Percentiles rank a stretch among this genome's conserved stretches.
phyloP scores from a whole-genome alignment of 2,113 vertebrate species.

The Neotoma lepida region DNA sequence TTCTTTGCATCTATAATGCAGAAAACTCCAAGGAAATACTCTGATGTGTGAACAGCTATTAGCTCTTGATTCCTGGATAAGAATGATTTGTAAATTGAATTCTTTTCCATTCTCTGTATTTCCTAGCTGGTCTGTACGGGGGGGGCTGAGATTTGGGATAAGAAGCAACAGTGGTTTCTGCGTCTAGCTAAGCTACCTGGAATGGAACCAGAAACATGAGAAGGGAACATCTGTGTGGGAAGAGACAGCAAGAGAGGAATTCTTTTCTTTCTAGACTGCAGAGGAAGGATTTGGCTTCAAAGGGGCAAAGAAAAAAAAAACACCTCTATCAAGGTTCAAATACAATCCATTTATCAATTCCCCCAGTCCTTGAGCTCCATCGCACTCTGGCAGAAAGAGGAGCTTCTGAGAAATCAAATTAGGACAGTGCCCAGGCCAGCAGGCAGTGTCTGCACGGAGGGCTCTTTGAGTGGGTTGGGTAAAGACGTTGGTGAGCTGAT shows the following conservation, averaged over 20 bases:
- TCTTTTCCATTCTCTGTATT: not conserved
- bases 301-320: not conserved
- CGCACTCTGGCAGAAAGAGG: not conserved
- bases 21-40: not conserved
- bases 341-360: not conserved
- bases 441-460: not conserved
- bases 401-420: not conserved
- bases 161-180: not conserved
- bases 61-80: not conserved
- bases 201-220: conserved; percentile 31
- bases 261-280: conserved; percentile 42
- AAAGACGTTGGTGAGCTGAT: not conserved
- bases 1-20: not conserved
- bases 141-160: not conserved
- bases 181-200: not conserved
- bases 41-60: not conserved
- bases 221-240: not conserved
- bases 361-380: not conserved
- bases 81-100: not conserved
- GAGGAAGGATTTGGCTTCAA: conserved; percentile 42
- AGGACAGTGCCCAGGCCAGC: not conserved
- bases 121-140: not conserved
- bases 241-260: not conserved
- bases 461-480: not conserved
- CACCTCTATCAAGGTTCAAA: not conserved